These are phyloP conservation scores for Cataglyphis cursor DNA, from an alignment of 2,888 invertebrate genomes.

Conservation along the genomic window DNA sequence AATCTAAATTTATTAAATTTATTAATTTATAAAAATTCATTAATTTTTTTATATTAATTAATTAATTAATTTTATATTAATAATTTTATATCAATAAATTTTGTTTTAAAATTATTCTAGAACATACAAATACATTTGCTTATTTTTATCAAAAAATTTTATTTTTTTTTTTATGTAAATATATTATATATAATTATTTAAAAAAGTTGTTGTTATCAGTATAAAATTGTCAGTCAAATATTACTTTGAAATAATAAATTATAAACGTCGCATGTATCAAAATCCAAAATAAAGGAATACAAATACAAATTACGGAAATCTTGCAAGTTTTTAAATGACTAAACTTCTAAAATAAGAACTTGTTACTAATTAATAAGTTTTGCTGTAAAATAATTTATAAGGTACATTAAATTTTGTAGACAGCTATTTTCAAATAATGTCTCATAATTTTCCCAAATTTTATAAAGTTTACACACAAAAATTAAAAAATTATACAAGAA, in stretches of 20 bases:
- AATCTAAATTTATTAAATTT: not conserved
- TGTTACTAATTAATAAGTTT: not conserved
- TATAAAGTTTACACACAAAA: not conserved
- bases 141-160: not conserved
- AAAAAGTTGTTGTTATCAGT: not conserved
- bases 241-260: not conserved
- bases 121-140: not conserved
- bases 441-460: not conserved
- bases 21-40: too few relatives aligned
- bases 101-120: not conserved
- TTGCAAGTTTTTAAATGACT: conserved; percentile 15
- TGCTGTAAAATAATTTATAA: not conserved
- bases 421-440: not conserved
- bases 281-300: not conserved
- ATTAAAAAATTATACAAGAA: not conserved
- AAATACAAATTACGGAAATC: not conserved
- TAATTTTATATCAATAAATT: not conserved
- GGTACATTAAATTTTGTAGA: not conserved
- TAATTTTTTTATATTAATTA: too few relatives aligned
- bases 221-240: not conserved
- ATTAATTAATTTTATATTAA: not conserved
- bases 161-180: not conserved
- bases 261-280: not conserved
- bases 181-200: not conserved
- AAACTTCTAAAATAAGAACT: not conserved